phyloP scores from a whole-genome alignment of 2,113 vertebrate species.

The Brienomyrus longianalis region DNA sequence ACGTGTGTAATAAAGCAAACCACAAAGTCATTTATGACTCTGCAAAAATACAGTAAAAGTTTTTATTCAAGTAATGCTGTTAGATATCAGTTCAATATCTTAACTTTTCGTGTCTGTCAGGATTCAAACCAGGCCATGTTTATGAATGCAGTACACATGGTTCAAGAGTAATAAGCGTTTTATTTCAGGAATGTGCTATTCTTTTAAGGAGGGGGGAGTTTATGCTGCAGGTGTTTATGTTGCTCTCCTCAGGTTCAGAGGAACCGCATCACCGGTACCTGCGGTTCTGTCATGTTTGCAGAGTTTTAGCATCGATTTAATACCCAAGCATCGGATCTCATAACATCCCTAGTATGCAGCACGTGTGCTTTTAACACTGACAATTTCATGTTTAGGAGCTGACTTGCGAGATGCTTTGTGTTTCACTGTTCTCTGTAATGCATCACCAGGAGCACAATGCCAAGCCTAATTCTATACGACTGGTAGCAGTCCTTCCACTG shows the following conservation, averaged over 20 bases:
- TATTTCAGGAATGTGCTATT: background rate
- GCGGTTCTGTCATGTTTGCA: background rate
- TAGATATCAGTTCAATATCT: background rate
- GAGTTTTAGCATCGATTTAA: background rate
- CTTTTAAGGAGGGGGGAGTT: background rate
- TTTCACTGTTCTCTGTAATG: background rate
- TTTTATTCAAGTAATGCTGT: background rate
- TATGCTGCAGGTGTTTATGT: background rate
- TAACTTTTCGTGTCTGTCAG: background rate
- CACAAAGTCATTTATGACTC: background rate
- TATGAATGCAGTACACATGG: background rate
- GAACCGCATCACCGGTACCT: background rate
- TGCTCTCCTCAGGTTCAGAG: background rate
- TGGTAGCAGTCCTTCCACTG: background rate
- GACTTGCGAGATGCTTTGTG: background rate
- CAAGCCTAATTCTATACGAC: background rate
- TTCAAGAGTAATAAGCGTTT: background rate
- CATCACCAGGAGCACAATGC: background rate
- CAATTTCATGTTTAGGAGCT: background rate
- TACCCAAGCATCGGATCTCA: background rate
- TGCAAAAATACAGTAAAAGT: background rate
- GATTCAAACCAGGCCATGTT: background rate
- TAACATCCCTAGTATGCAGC: background rate
- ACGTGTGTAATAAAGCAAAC: background rate
- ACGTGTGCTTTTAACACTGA: background rate